Base-by-base conservation (phyloP, 1,140 invertebrate species). In the Proales similis region DNA sequence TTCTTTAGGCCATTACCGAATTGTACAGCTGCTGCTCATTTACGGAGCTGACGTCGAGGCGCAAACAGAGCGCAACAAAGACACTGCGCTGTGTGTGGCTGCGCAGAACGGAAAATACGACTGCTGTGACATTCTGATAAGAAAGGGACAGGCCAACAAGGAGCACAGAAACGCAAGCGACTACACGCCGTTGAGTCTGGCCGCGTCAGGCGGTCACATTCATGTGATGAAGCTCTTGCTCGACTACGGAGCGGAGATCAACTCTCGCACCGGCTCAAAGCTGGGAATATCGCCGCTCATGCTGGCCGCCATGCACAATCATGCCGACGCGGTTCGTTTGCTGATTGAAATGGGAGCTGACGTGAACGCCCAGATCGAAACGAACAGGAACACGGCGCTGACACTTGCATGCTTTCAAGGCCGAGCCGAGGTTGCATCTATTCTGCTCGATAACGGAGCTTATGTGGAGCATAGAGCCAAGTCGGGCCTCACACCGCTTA, bases 331-430 rank as follows among this genome's bases (percentile, higher is more conserved):
- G 45, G 94, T 97, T 45, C 88, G 94, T 70, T 77, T 98, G 46
- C 79, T 99, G 14, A 77, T 99, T 47, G 93, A 98, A 73, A 92
- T 90, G 84, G 93, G 93, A 53, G 93, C 90, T 72, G 95, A 99
- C 74, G 98, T 99, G 64, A 98, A 99, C 81, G 93, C 94, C n/a
- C 84, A 86, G 80, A 99, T 99, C 68, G 95, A 99, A 77, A 99
- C 95, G 2, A 99, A 99, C 76, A 80, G 92, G 39, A 99, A 99
- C 74, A 99, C 95, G 11, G 95, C 95, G 4, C 79, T 99, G 48
- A 99, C 95, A 7, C 80, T 99, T 36, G 95, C 95, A 4, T 99
- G 95, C 75, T 99, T 98, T 77, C 94, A 99, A 84, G 94, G 94
- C 65, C 82, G 94, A 57, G 89, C 94, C 73, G 94, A 99, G 76